These are phyloP conservation scores for Eupeodes corollae DNA, from an alignment of 1,140 invertebrate species.

Conservation along the genomic window DNA sequence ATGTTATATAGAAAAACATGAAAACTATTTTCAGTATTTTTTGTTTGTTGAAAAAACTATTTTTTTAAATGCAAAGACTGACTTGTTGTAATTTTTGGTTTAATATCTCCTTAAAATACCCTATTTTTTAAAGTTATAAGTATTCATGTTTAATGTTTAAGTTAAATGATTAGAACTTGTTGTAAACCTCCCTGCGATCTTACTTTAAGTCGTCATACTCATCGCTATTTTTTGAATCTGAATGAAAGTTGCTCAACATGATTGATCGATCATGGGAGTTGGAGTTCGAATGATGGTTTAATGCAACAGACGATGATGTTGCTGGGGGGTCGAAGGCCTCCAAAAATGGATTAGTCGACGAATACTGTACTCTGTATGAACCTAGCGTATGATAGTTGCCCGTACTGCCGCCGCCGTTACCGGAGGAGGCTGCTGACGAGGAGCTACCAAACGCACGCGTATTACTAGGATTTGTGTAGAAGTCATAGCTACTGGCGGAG, in stretches of 20 bases:
- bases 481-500: slow-evolving; percentile 34
- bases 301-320: background rate
- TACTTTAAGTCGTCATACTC: slow-evolving; percentile 34
- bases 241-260: slow-evolving; percentile 14
- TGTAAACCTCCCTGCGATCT: no score
- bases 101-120: no score
- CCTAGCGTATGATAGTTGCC: slow-evolving; percentile 36
- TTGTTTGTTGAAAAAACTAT: no score
- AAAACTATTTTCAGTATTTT: no score
- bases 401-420: slow-evolving; percentile 18
- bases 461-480: slow-evolving; percentile 19
- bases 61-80: no score
- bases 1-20: no score
- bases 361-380: slow-evolving; percentile 34
- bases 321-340: slow-evolving; percentile 23
- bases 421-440: slow-evolving; percentile 2
- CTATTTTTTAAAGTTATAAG: no score
- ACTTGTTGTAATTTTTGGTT: no score
- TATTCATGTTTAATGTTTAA: no score
- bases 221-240: slow-evolving; percentile 30
- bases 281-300: background rate
- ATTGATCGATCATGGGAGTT: background rate
- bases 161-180: no score
- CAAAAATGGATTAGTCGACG: slow-evolving; percentile 36
- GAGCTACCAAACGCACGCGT: slow-evolving; percentile 15